Evolutionary conservation across 2,888 invertebrate species (phyloP).

Genomic region (Diploptera punctata): DNA sequence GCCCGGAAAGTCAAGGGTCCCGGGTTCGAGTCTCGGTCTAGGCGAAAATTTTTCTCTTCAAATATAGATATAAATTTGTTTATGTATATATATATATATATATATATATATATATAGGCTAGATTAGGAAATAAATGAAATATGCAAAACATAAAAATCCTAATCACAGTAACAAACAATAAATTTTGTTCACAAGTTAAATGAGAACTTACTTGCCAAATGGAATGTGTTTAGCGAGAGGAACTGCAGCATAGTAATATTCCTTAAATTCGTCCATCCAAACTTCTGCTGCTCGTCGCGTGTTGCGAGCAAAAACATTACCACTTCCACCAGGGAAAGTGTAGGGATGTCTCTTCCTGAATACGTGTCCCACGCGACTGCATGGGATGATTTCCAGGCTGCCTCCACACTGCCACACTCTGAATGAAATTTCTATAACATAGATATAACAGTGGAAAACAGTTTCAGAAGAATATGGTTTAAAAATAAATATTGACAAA

Average conservation of each 20-base stretch:
- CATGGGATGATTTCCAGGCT: constrained; percentile 97
- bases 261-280: constrained; percentile 99
- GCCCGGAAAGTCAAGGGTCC: too few relatives aligned
- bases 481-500: too few relatives aligned
- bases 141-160: too few relatives aligned
- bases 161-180: too few relatives aligned
- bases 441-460: too few relatives aligned
- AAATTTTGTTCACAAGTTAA: constrained; percentile 12
- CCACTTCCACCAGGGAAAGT: constrained; percentile 98
- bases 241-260: constrained; percentile 93
- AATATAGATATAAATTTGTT: too few relatives aligned
- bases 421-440: constrained; percentile 74
- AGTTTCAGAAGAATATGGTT: too few relatives aligned
- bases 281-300: constrained; percentile 95
- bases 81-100: too few relatives aligned
- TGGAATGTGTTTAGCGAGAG: constrained; percentile 85
- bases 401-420: constrained; percentile 99
- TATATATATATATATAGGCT: too few relatives aligned
- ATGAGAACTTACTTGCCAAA: constrained; percentile 92
- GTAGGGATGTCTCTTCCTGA: constrained; percentile 97
- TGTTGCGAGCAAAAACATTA: constrained; percentile 95
- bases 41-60: too few relatives aligned
- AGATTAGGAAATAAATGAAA: too few relatives aligned
- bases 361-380: constrained; percentile 92
- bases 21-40: too few relatives aligned